A percentile compares a stretch with the other conserved stretches of the same genome.
Evolutionary conservation across 2,113 vertebrate genomes (phyloP).

Genomic region (Osmerus mordax): DNA sequence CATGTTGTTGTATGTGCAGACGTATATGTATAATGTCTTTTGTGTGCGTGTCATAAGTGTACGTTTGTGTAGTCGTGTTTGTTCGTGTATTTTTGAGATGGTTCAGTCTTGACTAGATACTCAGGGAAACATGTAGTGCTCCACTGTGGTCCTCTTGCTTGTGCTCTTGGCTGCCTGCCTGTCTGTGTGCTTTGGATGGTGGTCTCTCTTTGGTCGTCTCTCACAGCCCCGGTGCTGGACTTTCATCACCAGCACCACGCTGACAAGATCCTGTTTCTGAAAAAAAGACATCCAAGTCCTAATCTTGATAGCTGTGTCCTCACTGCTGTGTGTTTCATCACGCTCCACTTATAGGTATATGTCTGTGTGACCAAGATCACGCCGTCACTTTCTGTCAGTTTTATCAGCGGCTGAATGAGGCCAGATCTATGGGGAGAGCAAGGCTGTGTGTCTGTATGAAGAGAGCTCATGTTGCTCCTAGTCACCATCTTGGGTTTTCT

Average conservation of each 20-base stretch:
- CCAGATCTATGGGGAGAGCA: neutral
- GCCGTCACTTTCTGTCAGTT: no score
- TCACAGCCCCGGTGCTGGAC: neutral
- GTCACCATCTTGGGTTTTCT: neutral
- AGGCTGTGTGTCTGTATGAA: neutral
- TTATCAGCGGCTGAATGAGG: neutral
- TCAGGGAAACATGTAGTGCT: neutral
- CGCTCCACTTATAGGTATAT: no score
- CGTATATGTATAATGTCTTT: conserved; percentile 4
- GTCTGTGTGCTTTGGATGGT: conserved; percentile 28
- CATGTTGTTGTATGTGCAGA: conserved; percentile 17
- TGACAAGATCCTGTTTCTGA: neutral
- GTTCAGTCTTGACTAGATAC: neutral
- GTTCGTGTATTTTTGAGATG: neutral
- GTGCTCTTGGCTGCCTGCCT: conserved; percentile 21
- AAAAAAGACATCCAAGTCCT: no score
- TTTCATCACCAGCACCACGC: neutral
- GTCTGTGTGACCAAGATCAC: no score
- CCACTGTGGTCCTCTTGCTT: conserved; percentile 2
- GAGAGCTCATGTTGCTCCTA: neutral
- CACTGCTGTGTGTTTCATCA: neutral
- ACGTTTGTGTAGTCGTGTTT: neutral
- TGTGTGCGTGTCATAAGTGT: conserved; percentile 19
- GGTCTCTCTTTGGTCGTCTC: neutral
- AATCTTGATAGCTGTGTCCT: neutral